phyloP scores from a whole-genome alignment of 1,140 invertebrate genomes.

The Metaphire vulgaris region DNA sequence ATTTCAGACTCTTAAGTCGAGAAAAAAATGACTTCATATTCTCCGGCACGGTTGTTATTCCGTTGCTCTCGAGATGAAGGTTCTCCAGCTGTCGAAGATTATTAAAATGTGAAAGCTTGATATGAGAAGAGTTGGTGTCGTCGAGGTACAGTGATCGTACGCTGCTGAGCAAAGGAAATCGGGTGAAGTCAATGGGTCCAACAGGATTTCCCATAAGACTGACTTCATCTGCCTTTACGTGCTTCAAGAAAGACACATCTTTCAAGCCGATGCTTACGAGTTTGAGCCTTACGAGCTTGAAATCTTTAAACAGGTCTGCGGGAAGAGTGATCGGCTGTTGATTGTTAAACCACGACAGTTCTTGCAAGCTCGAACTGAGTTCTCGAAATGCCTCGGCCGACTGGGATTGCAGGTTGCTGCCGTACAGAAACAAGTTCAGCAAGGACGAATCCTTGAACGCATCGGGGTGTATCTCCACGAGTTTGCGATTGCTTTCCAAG shows the following conservation, averaged over 20 bases:
- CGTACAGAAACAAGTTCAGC: neutral
- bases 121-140: neutral
- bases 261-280: slow-evolving; percentile 23
- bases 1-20: neutral
- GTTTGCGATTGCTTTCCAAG: slow-evolving; percentile 14
- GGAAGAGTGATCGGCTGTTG: slow-evolving; percentile 1
- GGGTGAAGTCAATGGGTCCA: slow-evolving; percentile 23
- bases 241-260: slow-evolving; percentile 11
- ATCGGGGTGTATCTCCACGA: slow-evolving; percentile 2
- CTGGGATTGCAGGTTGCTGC: slow-evolving; percentile 9
- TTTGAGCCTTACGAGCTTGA: slow-evolving; percentile 14
- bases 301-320: slow-evolving; percentile 12
- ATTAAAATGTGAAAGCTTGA: neutral
- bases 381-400: neutral
- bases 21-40: neutral
- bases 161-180: neutral
- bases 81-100: neutral
- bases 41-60: neutral
- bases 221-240: slow-evolving; percentile 6
- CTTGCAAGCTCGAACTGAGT: slow-evolving; percentile 4
- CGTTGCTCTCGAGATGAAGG: neutral
- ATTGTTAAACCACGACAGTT: slow-evolving; percentile 8
- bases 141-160: neutral
- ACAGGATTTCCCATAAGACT: slow-evolving; percentile 15
- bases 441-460: slow-evolving; percentile 17